Evolutionary conservation across 1,140 invertebrate species (phyloP), one percentile per base, ranked within the genome.

Genomic region (Euwallacea fornicatus): DNA sequence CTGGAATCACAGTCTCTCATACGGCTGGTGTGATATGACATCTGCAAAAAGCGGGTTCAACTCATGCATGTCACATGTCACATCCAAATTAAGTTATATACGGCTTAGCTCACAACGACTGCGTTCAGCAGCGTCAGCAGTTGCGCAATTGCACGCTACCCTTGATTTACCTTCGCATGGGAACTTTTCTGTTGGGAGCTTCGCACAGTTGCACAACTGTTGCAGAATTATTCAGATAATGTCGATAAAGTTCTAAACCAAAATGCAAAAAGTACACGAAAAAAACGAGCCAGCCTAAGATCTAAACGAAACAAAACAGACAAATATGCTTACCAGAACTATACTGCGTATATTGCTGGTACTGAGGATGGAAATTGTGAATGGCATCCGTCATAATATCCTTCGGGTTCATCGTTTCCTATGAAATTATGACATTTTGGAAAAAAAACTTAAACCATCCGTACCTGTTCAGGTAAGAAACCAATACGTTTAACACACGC

Each of bases 381-480:
- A 99, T 98, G 79, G 98, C 98, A 86, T 99, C 98, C 79, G 97
- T 98, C 97, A 99, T 98, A 81, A 99, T 99, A 84, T 99, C 98
- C 84, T 98, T 95, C 53, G 98, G 98, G 86, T 99, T 99, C 95
- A 99, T 99, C 6, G 98, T 99, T 90, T 99, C 98, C 93, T 96
- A 81, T 0, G 84, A 85, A 33, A 33, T 33, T 33, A 33, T 33
- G 21, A 33, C 21, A 33, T 33, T 33, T 33, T 33, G 76, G 62
- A 78, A 72, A 33, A n/a, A 33, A 33, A 33, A 33, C 21, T 33
- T 4, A 33, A 33, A 33, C 4, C 4, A 33, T 33, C 21, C 21
- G 21, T 33, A 33, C 21, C 21, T 33, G 21, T 4, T 33, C 21
- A 33, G 21, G 4, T 33, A 33, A 33, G 21, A 33, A 33, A 4